Conservation (phyloP, 2,113 vertebrate species). For the Oostethus manadensis region DNA sequence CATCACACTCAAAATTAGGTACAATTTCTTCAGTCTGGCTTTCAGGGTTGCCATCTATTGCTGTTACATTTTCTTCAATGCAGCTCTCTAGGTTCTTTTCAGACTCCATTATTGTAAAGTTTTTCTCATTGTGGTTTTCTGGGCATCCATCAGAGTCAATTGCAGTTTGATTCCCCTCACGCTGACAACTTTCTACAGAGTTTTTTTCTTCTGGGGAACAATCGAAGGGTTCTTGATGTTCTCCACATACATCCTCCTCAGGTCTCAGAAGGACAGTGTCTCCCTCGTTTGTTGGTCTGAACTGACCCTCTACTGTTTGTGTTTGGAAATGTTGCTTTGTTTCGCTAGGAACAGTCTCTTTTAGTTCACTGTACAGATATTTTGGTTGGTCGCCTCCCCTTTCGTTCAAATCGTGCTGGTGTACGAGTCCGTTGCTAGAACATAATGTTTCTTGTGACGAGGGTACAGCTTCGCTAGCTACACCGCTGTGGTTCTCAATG, state of each 20-base stretch:
- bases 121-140: background rate
- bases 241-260: background rate
- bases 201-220: conserved; percentile 4
- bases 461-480: conserved; percentile 12
- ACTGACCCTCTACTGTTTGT: conserved; percentile 3
- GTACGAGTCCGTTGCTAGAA: background rate
- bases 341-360: conserved; percentile 21
- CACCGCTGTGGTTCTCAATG: conserved; percentile 9
- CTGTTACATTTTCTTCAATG: no score
- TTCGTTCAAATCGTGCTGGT: background rate
- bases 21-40: background rate
- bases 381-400: background rate
- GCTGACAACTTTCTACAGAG: conserved; percentile 3
- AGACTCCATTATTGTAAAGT: background rate
- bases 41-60: background rate
- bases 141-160: background rate
- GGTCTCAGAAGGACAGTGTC: background rate
- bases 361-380: conserved; percentile 8
- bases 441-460: conserved; percentile 1
- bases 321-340: conserved; percentile 15
- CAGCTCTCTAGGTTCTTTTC: background rate
- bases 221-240: background rate
- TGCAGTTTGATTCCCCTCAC: background rate
- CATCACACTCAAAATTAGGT: background rate
- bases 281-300: background rate